A percentile compares a stretch with the other conserved stretches of the same genome.
phyloP scores from a whole-genome alignment of 2,113 vertebrate species.

The Ornithorhynchus anatinus region DNA sequence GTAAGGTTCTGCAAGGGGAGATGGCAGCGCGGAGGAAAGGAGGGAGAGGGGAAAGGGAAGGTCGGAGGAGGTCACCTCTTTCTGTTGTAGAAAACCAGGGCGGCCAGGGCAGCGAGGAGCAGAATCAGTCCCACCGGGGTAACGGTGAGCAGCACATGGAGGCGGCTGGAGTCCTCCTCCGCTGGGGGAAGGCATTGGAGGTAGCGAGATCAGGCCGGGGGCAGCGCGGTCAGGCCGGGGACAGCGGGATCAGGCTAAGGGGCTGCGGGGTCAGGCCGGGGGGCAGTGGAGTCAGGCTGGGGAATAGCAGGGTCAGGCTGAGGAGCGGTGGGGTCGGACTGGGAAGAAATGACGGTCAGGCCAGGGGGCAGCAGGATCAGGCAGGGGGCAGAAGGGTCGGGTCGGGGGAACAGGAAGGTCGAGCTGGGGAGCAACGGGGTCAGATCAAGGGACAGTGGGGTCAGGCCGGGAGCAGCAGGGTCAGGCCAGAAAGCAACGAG shows the following conservation, averaged over 20 bases:
- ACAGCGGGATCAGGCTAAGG: not conserved
- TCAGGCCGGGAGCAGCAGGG: no score
- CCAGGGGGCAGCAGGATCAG: no score
- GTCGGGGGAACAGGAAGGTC: no score
- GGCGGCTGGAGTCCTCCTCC: slow-evolving; percentile 65
- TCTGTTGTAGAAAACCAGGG: slow-evolving; percentile 72
- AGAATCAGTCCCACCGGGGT: slow-evolving; percentile 69
- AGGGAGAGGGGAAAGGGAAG: not conserved
- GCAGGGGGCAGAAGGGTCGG: no score
- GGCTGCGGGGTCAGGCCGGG: accelerated
- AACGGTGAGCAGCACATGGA: slow-evolving; percentile 65
- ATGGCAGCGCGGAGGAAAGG: accelerated
- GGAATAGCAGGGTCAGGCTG: not conserved
- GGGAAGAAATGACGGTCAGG: no score
- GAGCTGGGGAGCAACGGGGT: no score
- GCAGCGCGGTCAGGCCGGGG: not conserved
- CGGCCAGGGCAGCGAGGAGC: slow-evolving; percentile 58
- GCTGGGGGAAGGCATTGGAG: slow-evolving; percentile 31
- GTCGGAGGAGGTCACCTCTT: slow-evolving; percentile 55
- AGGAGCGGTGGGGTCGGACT: no score
- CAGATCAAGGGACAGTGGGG: no score
- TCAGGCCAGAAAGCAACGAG: no score
- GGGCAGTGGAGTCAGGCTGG: not conserved
- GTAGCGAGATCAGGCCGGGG: not conserved
- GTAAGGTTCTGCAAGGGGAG: not conserved